phyloP scores from a whole-genome alignment of 2,888 invertebrate species.

The Cerastoderma edule region DNA sequence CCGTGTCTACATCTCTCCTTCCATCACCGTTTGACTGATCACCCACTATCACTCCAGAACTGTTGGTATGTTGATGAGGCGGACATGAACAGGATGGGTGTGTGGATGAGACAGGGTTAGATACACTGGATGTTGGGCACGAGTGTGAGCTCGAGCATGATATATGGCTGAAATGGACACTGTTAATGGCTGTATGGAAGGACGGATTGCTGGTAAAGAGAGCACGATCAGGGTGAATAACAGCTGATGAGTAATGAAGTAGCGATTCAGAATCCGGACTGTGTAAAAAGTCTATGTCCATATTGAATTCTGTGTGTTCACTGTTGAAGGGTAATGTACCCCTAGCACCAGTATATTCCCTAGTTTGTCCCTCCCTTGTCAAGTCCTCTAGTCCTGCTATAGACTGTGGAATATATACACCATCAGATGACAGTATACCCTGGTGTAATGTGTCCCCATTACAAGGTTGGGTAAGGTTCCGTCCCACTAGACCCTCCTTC shows the following conservation, averaged over 20 bases:
- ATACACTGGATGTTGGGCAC: background rate
- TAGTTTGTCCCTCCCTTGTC: background rate
- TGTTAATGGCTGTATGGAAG: background rate
- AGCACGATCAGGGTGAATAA: background rate
- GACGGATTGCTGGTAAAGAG: slow-evolving; percentile 3
- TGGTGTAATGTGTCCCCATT: too few species aligned
- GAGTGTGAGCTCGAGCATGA: background rate
- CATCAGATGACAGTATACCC: background rate
- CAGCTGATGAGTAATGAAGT: background rate
- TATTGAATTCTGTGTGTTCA: slow-evolving; percentile 5
- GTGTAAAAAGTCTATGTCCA: slow-evolving; percentile 1
- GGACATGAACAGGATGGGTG: background rate
- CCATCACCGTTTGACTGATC: background rate
- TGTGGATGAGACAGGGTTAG: too few species aligned
- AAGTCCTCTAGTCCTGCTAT: background rate
- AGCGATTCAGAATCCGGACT: background rate
- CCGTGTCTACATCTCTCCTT: background rate
- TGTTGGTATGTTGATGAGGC: background rate
- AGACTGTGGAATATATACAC: background rate
- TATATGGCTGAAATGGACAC: background rate
- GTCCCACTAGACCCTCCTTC: too few species aligned
- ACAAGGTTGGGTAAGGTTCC: too few species aligned
- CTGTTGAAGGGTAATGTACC: background rate
- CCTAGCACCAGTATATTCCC: slow-evolving; percentile 7
- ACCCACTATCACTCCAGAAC: background rate